Conservation (phyloP, 1,140 invertebrate species). For the Ditylenchus dipsaci region DNA sequence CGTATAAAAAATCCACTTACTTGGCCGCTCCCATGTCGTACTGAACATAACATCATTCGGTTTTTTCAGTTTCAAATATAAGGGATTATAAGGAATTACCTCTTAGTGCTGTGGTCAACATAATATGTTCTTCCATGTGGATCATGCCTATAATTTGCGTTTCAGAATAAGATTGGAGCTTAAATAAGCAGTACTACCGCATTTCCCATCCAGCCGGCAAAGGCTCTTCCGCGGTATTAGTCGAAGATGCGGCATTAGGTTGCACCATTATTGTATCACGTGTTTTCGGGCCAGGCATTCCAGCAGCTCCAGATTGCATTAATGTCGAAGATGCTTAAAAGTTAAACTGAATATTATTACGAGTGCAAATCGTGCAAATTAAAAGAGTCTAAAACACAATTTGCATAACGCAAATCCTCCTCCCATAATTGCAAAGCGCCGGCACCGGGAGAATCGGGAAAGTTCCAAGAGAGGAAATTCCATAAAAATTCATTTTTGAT, state of each 20-base stretch:
- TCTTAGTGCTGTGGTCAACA: constrained; percentile 64
- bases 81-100: not conserved
- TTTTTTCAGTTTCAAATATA: too few species aligned
- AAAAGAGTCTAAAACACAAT: too few species aligned
- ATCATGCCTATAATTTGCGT: constrained; percentile 32
- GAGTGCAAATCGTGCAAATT: too few species aligned
- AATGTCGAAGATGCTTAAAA: not conserved
- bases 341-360: not conserved
- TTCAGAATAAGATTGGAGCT: not conserved
- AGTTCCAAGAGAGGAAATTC: too few species aligned
- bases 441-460: too few species aligned
- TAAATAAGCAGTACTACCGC: constrained; percentile 30
- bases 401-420: too few species aligned
- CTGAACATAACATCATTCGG: constrained; percentile 56
- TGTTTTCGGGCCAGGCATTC: constrained; percentile 18
- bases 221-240: constrained; percentile 39
- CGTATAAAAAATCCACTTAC: too few species aligned
- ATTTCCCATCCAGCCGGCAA: constrained; percentile 60
- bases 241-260: constrained; percentile 1
- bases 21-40: constrained; percentile 77
- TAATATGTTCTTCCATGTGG: constrained; percentile 63
- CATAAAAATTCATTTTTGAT: too few species aligned
- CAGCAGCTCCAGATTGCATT: not conserved
- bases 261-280: constrained; percentile 47
- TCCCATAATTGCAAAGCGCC: too few species aligned